Base-by-base conservation (phyloP, 2,888 invertebrate species). In the Hypolimnas misippus region DNA sequence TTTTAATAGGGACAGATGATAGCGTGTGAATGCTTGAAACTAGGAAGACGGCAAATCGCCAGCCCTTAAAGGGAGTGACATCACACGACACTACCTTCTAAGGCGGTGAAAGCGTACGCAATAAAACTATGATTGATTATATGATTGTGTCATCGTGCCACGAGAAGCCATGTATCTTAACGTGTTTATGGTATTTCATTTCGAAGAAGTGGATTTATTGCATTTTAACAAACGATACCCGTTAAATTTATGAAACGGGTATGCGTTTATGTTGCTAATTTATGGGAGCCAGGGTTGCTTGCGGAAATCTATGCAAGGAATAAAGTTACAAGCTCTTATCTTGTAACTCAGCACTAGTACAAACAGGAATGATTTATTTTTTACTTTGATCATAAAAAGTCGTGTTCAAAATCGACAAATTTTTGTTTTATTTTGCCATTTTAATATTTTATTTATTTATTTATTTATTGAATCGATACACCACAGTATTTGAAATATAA, bases 81-180 rank as follows among this genome's bases (percentile, higher is more conserved):
- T 81, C 77, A 77, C 73, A 72, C 71, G 66, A 70, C 63, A 66
- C 65, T 31, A 73, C 79, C 72, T 73, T 73, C 77, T 82, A 80
- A 75, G 83, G 73, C 76, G 75, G 81, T 75, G 83, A 85, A 83
- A 84, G 84, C 77, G 73, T 72, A 70, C 67, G 73, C 79, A 77
- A 80, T 80, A 78, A 78, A 79, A 74, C 73, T 79, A 80, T 82
- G 85, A 84, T 80, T 79, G 80, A 81, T 81, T 75, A 76, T 75
- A 75, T 74, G 68, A 69, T 70, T 69, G 69, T 69, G 69, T 66
- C 68, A 70, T 70, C 65, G 66, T 55, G 60, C 51, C 19, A 62
- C 46, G 52, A 60, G 65, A 53, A 52, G 56, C 67, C 54, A 52
- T 51, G 46, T 57, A 55, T 65, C 59, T 58, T 50, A 53, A 31